Base-by-base conservation (phyloP, 2,113 vertebrate genomes). In the Himantopus leucocephalus region DNA sequence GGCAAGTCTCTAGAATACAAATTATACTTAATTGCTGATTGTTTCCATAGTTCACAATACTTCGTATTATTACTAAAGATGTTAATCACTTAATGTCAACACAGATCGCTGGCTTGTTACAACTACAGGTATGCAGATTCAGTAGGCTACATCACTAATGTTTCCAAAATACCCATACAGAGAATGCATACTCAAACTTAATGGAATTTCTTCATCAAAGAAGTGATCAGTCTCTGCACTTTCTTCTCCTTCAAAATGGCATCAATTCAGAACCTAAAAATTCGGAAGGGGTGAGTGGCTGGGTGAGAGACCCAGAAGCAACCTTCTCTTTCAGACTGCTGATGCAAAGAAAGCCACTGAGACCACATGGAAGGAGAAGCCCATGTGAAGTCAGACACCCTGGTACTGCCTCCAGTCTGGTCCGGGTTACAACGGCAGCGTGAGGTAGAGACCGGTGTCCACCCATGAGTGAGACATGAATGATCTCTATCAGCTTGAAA, bases 341-440 rank as follows among this genome's bases (percentile, higher is more conserved):
- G 62, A 24, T 9, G n/a, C 45, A 75, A 43, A 78, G 53, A 50
- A 56, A 81, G 41, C 19, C 47, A 35, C n/a, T 0, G 1, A 84
- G 35, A 32, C 3, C 34, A 24, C 4, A 2, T 2, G 24, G 56
- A 55, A 83, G 76, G 52, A 79, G 90, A 53, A 76, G 50, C 21
- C 52, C n/a, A 21, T 22, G 34, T 4, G 14, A 68, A 62, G 80
- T 17, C 52, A 1, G 2, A 37, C 29, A 37, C 18, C 21, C 29
- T 21, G 30, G 11, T 43, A 17, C 53, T 53, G 52, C 67, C 22
- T 41, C 24, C 48, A 45, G 17, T 15, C 34, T 41, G 18, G 12
- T 24, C 13, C 1, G 0, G 26, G 19, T 34, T 47, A 68, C 0
- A 4, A 35, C 1, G 5, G 53, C 32, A 76, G 26, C 0, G 0